Base-by-base conservation (phyloP, 2,113 vertebrate species). In the Ciconia maguari region DNA sequence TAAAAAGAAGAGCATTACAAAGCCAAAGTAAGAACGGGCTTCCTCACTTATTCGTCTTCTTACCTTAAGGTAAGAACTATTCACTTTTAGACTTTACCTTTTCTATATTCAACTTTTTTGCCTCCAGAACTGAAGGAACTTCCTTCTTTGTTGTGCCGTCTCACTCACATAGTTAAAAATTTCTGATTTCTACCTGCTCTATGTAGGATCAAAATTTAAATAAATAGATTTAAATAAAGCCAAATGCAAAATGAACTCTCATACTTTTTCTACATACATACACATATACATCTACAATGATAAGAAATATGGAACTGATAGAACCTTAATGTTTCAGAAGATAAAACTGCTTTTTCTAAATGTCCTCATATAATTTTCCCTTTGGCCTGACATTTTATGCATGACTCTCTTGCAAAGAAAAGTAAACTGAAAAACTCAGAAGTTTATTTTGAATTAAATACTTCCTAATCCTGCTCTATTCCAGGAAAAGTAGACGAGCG, bases 211-310 rank as follows among this genome's bases (percentile, higher is more conserved):
- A 48, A 85, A 58, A 36, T 36, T 41, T 29, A 54, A 75, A 79
- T 18, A 54, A 78, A 49, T 5, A 7, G 10, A 32, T 52, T 42
- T 42, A 85, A 29, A 8, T 65, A 52, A 65, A 70, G 3, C 26
- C 36, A 61, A 84, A 80, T 4, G 18, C 1, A 66, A 70, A 92
- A 58, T 24, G 10, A 78, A 38, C 5, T 69, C 17, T 62, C 13
- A 26, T 34, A 5, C 3, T 48, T 94, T 24, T 85, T 68, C 16
- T 77, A n/a, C 17, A 38, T 20, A 24, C 9, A 44, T 29, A 24
- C 2, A 69, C 8, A 22, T 13, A 46, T 6, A 38, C 0, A 1
- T 7, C 2, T 22, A 84, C 16, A 57, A 54, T 7, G 1, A 9
- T 38, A 84, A 55, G 34, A 70, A 85, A 42, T 24, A 64, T 0